These are phyloP conservation scores for Otocyon megalotis DNA, from an alignment of 2,113 vertebrate species.

Conservation along the genomic window DNA sequence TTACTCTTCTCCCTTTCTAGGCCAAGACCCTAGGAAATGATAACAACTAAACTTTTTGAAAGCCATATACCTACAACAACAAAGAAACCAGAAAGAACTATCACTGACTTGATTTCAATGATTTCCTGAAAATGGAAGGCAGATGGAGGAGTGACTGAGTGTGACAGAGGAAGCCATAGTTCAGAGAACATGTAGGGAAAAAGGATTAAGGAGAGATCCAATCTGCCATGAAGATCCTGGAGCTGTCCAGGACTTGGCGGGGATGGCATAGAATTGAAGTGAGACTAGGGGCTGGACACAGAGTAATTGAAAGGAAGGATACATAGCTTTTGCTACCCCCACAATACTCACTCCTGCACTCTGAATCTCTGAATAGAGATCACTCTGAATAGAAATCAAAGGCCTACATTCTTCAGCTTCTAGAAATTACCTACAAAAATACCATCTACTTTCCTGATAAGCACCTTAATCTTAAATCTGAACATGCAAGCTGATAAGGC, in stretches of 20 bases:
- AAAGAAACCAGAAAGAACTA: background rate
- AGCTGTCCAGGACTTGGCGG: background rate
- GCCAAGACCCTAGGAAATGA: background rate
- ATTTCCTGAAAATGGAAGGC: background rate
- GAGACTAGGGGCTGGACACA: background rate
- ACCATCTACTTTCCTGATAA: background rate
- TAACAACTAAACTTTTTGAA: background rate
- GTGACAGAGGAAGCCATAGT: background rate
- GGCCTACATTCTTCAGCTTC: background rate
- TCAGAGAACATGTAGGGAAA: background rate
- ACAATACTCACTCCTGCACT: background rate
- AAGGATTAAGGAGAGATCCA: background rate
- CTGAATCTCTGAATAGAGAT: background rate
- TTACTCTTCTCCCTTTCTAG: background rate
- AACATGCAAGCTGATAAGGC: background rate
- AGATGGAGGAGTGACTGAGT: background rate
- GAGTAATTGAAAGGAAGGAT: background rate
- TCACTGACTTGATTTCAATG: background rate
- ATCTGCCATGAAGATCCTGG: background rate
- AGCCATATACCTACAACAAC: background rate
- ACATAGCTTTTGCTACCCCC: fast-evolving
- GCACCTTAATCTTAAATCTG: background rate
- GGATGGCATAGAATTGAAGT: background rate
- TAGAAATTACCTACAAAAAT: constrained; percentile 8
- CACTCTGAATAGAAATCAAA: background rate